A percentile compares a stretch with the other conserved stretches of the same genome.
These are phyloP conservation scores for Pomatostomus ruficeps DNA, from an alignment of 2,113 vertebrate species.

Conservation along the genomic window DNA sequence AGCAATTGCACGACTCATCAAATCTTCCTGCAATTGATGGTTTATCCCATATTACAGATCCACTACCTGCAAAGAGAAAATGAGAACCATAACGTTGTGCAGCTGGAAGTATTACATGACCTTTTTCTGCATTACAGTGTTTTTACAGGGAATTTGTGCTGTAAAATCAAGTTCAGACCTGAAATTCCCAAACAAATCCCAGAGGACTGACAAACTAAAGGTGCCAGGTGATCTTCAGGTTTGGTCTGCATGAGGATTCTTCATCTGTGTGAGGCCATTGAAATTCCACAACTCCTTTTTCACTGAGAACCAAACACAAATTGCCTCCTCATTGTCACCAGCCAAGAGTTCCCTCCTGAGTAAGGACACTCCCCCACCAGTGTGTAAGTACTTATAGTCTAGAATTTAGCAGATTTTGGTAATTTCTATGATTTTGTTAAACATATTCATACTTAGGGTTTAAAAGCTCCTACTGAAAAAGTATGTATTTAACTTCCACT, in stretches of 20 bases:
- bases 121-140: background rate
- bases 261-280: background rate
- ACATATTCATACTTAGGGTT: background rate
- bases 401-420: background rate
- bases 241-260: background rate
- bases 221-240: background rate
- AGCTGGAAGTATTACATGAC: background rate
- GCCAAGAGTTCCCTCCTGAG: background rate
- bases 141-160: background rate
- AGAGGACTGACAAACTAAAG: background rate
- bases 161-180: background rate
- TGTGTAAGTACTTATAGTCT: background rate
- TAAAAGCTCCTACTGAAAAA: background rate
- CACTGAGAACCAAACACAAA: background rate
- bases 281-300: background rate
- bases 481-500: background rate
- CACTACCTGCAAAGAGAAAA: slow-evolving; percentile 43
- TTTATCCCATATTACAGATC: slow-evolving; percentile 72
- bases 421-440: background rate
- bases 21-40: slow-evolving; percentile 71
- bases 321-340: background rate
- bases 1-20: slow-evolving; percentile 68
- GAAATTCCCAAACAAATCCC: background rate
- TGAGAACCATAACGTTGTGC: background rate
- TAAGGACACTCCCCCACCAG: background rate